Evolutionary conservation across 2,888 invertebrate species (phyloP).

Genomic region (Poecilobothrus nobilitatus): DNA sequence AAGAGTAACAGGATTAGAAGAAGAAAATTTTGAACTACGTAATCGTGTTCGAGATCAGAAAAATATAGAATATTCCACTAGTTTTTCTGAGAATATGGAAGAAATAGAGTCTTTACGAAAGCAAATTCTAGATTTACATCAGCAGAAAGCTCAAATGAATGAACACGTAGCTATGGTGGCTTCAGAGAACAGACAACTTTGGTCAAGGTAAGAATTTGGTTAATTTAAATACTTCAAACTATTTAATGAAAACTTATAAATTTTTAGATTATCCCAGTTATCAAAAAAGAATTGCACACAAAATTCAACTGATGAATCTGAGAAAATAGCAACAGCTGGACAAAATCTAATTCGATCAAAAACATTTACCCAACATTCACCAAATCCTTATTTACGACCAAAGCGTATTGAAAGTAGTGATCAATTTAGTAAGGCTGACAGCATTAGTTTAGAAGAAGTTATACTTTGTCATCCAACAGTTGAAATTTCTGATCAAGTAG

Average conservation of each 20-base stretch:
- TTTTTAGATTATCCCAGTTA: not conserved
- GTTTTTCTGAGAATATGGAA: constrained; percentile 12
- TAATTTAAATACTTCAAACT: too few species aligned
- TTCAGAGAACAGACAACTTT: constrained; percentile 69
- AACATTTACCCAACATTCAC: constrained; percentile 61
- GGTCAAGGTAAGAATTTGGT: constrained; percentile 52
- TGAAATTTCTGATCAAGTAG: constrained; percentile 26
- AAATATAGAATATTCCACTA: constrained; percentile 41
- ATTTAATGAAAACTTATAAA: constrained; percentile 50
- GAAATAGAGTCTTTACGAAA: constrained; percentile 50
- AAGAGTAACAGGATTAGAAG: constrained; percentile 60
- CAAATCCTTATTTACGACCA: constrained; percentile 48
- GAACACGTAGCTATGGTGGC: constrained; percentile 75
- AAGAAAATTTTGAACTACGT: constrained; percentile 62
- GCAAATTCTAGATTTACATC: constrained; percentile 59
- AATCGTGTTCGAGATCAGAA: constrained; percentile 23
- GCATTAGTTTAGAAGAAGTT: constrained; percentile 65
- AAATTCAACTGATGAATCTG: constrained; percentile 12
- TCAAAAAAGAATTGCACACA: constrained; percentile 16
- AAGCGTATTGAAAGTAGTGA: constrained; percentile 35
- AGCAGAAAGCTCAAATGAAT: constrained; percentile 66
- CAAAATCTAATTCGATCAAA: constrained; percentile 50
- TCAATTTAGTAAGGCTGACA: not conserved
- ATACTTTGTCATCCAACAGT: constrained; percentile 45
- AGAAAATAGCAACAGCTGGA: constrained; percentile 26